phyloP scores from a whole-genome alignment of 2,888 invertebrate genomes.

The Mythimna vitellina region DNA sequence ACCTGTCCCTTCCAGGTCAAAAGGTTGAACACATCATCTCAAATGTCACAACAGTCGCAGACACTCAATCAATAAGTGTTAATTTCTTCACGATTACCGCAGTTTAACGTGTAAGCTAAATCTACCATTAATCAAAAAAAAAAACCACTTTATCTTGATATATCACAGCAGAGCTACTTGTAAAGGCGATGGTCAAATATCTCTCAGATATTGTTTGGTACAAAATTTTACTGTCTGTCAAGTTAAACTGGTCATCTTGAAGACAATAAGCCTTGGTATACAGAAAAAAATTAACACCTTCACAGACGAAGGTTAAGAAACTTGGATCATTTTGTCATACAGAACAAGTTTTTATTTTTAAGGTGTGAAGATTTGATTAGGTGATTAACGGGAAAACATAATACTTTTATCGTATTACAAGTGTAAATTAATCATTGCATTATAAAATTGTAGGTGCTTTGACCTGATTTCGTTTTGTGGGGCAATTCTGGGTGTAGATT shows the following conservation, averaged over 20 bases:
- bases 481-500: conserved; percentile 7
- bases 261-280: conserved; percentile 74
- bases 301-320: conserved; percentile 54
- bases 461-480: conserved; percentile 9
- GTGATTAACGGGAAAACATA: conserved; percentile 55
- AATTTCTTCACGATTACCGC: conserved; percentile 61
- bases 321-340: conserved; percentile 41
- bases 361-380: conserved; percentile 55
- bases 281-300: conserved; percentile 83
- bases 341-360: conserved; percentile 44
- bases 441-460: conserved; percentile 24
- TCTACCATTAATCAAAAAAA: conserved; percentile 74
- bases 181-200: not conserved
- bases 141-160: conserved; percentile 16
- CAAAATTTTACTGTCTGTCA: not conserved
- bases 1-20: conserved; percentile 3
- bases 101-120: conserved; percentile 55
- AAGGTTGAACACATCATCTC: conserved; percentile 33
- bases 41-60: conserved; percentile 49
- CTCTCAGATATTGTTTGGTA: not conserved
- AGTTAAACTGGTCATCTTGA: conserved; percentile 39
- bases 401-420: conserved; percentile 51
- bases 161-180: not conserved
- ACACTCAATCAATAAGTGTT: conserved; percentile 54
- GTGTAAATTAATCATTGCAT: conserved; percentile 43